phyloP scores from a whole-genome alignment of 2,797 vertebrate genomes.

The Tapirus indicus region DNA sequence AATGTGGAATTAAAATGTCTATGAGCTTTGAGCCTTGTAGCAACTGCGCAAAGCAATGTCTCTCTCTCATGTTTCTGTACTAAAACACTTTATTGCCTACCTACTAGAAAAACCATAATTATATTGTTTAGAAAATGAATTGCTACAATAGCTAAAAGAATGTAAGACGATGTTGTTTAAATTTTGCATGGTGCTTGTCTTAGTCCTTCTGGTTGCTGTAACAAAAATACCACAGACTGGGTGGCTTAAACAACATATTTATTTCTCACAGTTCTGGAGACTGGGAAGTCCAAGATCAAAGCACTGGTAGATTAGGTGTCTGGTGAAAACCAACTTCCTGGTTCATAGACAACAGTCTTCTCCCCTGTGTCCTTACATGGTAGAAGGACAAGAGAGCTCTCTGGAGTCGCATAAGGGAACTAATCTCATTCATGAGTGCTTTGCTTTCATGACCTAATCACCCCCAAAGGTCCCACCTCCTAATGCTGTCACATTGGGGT shows the following conservation, averaged over 20 bases:
- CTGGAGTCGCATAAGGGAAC: background rate
- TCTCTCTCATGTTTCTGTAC: background rate
- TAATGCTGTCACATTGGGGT: background rate
- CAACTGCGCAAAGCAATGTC: background rate
- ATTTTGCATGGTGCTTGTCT: background rate
- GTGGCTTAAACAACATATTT: background rate
- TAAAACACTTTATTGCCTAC: background rate
- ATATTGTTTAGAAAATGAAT: conserved; percentile 28
- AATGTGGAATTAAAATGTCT: conserved; percentile 26
- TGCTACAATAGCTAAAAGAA: background rate
- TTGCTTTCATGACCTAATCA: background rate
- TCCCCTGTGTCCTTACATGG: background rate
- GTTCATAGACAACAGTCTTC: background rate
- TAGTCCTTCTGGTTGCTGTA: background rate
- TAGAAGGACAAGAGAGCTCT: background rate
- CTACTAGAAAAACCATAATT: background rate
- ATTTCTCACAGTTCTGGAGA: background rate
- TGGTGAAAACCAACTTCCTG: background rate
- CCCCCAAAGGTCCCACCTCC: background rate
- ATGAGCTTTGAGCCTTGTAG: background rate
- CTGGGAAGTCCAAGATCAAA: background rate
- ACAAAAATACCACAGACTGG: background rate
- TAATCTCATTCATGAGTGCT: background rate
- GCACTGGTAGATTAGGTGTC: background rate
- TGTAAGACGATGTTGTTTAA: conserved; percentile 23